Evolutionary conservation across 1,140 invertebrate genomes (phyloP).

Genomic region (Drosophila mayri): DNA sequence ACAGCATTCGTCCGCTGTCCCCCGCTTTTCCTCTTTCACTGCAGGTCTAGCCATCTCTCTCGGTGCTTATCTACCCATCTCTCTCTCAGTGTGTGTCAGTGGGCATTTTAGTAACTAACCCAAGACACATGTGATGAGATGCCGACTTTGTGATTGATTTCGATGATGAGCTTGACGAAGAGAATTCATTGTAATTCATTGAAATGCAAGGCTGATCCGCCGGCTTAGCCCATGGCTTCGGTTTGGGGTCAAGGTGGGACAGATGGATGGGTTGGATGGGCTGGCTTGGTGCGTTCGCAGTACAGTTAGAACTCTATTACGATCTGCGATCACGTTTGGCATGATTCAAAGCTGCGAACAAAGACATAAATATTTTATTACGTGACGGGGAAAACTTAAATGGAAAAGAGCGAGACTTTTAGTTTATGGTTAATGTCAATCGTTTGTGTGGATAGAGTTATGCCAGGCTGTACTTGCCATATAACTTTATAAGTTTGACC

Average conservation of each 20-base stretch:
- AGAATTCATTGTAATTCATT: constrained; percentile 49
- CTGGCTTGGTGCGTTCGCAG: constrained; percentile 41
- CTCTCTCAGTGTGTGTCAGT: constrained; percentile 28
- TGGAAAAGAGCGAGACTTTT: constrained; percentile 19
- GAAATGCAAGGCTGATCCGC: constrained; percentile 56
- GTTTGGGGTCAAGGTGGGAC: constrained; percentile 62
- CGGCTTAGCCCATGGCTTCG: constrained; percentile 13
- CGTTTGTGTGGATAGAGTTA: constrained; percentile 1
- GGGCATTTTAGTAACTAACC: constrained; percentile 46
- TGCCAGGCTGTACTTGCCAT: constrained; percentile 40
- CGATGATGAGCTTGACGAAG: constrained; percentile 45
- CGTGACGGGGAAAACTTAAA: constrained; percentile 53
- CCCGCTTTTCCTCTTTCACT: not conserved
- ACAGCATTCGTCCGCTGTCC: constrained; percentile 19
- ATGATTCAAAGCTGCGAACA: constrained; percentile 50
- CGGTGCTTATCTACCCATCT: not conserved
- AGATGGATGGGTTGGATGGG: constrained; percentile 4
- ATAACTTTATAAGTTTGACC: constrained; percentile 43
- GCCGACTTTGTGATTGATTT: constrained; percentile 69
- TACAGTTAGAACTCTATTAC: constrained; percentile 66
- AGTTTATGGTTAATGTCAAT: constrained; percentile 39
- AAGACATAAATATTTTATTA: constrained; percentile 56
- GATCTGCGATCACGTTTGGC: constrained; percentile 61
- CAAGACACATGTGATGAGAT: constrained; percentile 59
- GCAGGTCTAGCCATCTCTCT: constrained; percentile 11